Percentiles rank a stretch among this genome's conserved stretches.
phyloP scores from a whole-genome alignment of 2,113 vertebrate genomes.

The Maylandia zebra region DNA sequence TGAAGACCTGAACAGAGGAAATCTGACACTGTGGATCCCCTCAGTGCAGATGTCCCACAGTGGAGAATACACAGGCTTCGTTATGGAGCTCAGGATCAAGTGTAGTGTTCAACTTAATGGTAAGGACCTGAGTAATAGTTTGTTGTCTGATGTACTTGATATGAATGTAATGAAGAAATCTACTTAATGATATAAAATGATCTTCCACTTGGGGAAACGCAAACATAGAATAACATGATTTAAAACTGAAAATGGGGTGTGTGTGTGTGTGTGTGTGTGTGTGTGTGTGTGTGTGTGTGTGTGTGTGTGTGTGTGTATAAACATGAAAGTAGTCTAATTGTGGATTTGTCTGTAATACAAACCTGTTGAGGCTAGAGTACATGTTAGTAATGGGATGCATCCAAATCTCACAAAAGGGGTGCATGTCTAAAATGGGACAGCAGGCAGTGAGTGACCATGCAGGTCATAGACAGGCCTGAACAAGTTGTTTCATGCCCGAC shows the following conservation, averaged over 20 bases:
- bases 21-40: neutral
- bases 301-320: neutral
- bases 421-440: accelerated
- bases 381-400: neutral
- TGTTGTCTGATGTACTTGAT: accelerated
- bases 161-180: neutral
- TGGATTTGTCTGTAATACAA: neutral
- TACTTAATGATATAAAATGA: neutral
- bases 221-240: neutral
- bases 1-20: neutral
- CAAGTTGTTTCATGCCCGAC: accelerated
- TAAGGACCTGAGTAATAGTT: neutral
- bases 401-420: neutral
- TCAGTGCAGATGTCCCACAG: neutral
- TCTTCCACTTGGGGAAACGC: neutral
- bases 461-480: neutral
- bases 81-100: neutral
- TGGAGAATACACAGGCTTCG: neutral
- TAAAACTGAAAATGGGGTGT: neutral
- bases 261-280: neutral
- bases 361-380: neutral
- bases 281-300: too few relatives aligned
- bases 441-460: neutral
- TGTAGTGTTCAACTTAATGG: neutral
- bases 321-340: neutral